Conservation (phyloP, 1,140 invertebrate species). For the Drosophila chauvacae region DNA sequence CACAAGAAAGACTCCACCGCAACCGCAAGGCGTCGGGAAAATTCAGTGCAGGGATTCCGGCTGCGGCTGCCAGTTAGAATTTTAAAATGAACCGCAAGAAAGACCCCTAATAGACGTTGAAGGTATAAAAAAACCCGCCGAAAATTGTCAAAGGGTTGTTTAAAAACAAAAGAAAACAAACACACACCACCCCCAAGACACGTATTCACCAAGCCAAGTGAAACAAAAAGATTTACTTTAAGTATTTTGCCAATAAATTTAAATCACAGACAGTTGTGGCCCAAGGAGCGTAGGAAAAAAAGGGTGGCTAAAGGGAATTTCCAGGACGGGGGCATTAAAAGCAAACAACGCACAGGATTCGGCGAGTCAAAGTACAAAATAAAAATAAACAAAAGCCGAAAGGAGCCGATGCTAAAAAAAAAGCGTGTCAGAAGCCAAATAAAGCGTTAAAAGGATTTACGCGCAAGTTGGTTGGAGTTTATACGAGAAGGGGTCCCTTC, state of each 20-base stretch:
- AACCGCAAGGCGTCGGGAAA: conserved; percentile 66
- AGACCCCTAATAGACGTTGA: conserved; percentile 55
- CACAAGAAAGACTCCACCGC: conserved; percentile 50
- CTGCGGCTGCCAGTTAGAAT: conserved; percentile 55
- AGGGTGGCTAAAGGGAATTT: conserved; percentile 21
- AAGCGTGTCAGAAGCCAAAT: conserved; percentile 68
- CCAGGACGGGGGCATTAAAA: conserved; percentile 39
- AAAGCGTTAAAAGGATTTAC: conserved; percentile 81
- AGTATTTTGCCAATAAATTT: conserved; percentile 84
- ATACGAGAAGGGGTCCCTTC: conserved; percentile 10
- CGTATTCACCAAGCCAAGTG: conserved; percentile 23
- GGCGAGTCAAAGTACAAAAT: conserved; percentile 28
- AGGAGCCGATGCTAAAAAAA: conserved; percentile 8
- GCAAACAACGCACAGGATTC: conserved; percentile 41
- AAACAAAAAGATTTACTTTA: conserved; percentile 74
- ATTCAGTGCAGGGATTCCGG: conserved; percentile 49
- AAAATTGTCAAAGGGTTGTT: conserved; percentile 72
- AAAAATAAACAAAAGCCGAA: conserved; percentile 50
- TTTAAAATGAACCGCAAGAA: conserved; percentile 60
- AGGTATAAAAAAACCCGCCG: conserved; percentile 46
- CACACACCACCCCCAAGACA: conserved; percentile 11
- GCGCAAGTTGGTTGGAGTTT: conserved; percentile 36
- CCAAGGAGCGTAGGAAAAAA: conserved; percentile 1
- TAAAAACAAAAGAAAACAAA: conserved; percentile 18
- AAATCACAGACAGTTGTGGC: conserved; percentile 69